Percentiles rank a stretch among this genome's conserved stretches.
Conservation (phyloP, 2,888 invertebrate genomes). For the Pycnomerus fuliginosus region DNA sequence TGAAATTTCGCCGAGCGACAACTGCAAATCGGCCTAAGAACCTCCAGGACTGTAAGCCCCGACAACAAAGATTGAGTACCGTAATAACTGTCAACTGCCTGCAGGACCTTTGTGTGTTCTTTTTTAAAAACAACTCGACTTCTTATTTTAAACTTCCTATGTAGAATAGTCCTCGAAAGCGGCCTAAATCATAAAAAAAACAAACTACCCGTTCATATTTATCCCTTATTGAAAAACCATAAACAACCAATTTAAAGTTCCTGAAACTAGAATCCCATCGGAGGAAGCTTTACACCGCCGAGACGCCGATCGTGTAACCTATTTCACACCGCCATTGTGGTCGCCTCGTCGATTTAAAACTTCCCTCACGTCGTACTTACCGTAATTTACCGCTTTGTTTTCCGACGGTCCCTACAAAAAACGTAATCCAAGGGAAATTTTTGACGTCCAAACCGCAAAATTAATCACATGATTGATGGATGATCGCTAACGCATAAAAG, state of each 20-base stretch:
- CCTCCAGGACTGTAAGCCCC: too few relatives aligned
- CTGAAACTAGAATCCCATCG: slow-evolving; percentile 19
- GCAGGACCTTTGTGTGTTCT: too few relatives aligned
- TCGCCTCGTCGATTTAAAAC: slow-evolving; percentile 1
- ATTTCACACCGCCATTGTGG: slow-evolving; percentile 10
- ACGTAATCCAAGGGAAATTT: not conserved
- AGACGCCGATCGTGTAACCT: slow-evolving; percentile 10
- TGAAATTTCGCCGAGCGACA: too few relatives aligned
- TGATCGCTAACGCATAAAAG: slow-evolving; percentile 7
- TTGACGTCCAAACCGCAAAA: slow-evolving; percentile 3
- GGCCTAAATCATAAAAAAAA: too few relatives aligned
- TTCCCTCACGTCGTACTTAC: slow-evolving; percentile 3
- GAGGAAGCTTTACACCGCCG: slow-evolving; percentile 6
- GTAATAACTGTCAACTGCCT: too few relatives aligned
- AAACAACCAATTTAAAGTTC: slow-evolving; percentile 24
- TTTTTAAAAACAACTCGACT: too few relatives aligned
- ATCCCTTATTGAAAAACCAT: slow-evolving; percentile 20
- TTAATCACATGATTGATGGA: slow-evolving; percentile 12
- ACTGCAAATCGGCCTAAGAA: too few relatives aligned
- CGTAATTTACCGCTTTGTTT: slow-evolving; percentile 5
- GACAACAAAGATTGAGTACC: too few relatives aligned
- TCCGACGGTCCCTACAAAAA: not conserved
- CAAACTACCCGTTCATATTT: too few relatives aligned
- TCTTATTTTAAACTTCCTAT: too few relatives aligned
- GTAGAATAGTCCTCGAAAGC: too few relatives aligned